Evolutionary conservation across 1,140 invertebrate genomes (phyloP).

Genomic region (Drosophila willistoni): DNA sequence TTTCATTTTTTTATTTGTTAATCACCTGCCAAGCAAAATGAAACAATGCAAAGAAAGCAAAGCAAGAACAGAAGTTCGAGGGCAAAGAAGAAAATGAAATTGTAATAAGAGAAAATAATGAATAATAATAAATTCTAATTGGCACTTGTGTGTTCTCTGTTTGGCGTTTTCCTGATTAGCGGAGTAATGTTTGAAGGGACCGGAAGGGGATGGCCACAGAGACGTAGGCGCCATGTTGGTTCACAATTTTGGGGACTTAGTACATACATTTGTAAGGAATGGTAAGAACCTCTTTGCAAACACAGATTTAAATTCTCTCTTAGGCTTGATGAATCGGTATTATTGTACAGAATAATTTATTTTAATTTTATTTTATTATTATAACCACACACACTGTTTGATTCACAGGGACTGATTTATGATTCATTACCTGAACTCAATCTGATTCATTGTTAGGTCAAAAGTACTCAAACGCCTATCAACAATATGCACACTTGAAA

Average conservation of each 20-base stretch:
- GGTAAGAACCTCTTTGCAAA: too few relatives aligned
- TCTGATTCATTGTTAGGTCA: too few relatives aligned
- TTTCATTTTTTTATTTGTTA: slow-evolving; percentile 18
- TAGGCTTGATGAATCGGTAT: too few relatives aligned
- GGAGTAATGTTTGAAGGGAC: neutral
- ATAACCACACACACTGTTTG: neutral
- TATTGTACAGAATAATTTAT: too few relatives aligned
- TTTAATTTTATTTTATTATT: too few relatives aligned
- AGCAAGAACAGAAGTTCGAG: neutral
- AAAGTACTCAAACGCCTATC: too few relatives aligned
- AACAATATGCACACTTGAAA: too few relatives aligned
- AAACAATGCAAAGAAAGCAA: neutral
- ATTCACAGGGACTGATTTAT: neutral
- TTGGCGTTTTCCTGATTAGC: slow-evolving; percentile 5
- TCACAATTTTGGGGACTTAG: too few relatives aligned
- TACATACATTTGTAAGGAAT: too few relatives aligned
- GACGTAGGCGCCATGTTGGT: neutral
- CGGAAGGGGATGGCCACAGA: neutral
- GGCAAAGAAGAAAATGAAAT: slow-evolving; percentile 15
- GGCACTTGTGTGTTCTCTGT: slow-evolving; percentile 38
- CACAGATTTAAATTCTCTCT: too few relatives aligned
- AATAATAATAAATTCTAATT: slow-evolving; percentile 80
- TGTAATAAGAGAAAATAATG: slow-evolving; percentile 66
- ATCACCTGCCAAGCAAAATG: neutral
- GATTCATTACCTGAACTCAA: neutral